phyloP scores from a whole-genome alignment of 2,797 vertebrate species.

The Leptatherina wallacei region DNA sequence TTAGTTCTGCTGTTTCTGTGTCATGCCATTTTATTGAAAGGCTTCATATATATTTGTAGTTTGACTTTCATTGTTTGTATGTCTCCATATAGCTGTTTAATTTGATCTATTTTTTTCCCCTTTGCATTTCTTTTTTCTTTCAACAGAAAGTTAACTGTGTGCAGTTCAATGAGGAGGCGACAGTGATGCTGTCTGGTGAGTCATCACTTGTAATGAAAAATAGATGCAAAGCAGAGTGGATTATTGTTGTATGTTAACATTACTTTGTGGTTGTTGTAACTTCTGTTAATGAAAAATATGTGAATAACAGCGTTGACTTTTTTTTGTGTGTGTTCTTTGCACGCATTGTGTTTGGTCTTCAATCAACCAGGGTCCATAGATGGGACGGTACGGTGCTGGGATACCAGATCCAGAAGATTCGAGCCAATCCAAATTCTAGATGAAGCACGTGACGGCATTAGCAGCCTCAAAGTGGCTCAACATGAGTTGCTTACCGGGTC shows the following conservation, averaged over 20 bases:
- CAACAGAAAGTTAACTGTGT: slow-evolving; percentile 93
- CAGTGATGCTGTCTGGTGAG: slow-evolving; percentile 91
- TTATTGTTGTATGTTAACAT: neutral
- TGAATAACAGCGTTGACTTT: neutral
- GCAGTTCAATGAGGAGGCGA: slow-evolving; percentile 94
- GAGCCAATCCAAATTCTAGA: slow-evolving; percentile 90
- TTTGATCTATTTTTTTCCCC: neutral
- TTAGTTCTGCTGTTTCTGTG: slow-evolving; percentile 67
- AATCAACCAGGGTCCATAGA: slow-evolving; percentile 89
- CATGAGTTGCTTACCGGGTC: slow-evolving; percentile 93
- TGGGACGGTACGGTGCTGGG: slow-evolving; percentile 92
- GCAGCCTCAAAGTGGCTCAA: slow-evolving; percentile 89
- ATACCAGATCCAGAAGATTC: slow-evolving; percentile 87
- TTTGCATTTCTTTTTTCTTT: neutral
- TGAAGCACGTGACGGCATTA: slow-evolving; percentile 90
- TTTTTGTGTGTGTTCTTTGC: neutral
- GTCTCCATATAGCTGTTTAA: neutral
- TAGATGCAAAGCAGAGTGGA: neutral
- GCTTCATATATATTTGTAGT: rapidly evolving
- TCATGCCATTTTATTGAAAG: rapidly evolving
- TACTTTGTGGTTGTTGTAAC: neutral
- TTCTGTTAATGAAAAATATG: too few species aligned
- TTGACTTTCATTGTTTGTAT: neutral
- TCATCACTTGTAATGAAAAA: neutral
- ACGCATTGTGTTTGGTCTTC: neutral